These are phyloP conservation scores for Labeo calbasu DNA, from an alignment of 2,797 vertebrate species.

Conservation along the genomic window DNA sequence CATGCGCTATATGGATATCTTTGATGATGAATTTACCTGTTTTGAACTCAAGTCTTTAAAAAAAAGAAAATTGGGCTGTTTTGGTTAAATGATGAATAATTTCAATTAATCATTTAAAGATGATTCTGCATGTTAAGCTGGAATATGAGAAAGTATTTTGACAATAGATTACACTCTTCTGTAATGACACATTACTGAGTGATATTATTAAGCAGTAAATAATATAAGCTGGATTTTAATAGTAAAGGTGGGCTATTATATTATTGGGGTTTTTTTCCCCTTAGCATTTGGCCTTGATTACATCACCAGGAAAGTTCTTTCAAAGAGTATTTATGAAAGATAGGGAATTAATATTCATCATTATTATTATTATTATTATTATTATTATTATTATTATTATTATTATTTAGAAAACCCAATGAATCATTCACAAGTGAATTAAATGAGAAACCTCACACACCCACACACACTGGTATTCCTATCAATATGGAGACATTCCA, in stretches of 20 bases:
- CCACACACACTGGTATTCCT: too few species aligned
- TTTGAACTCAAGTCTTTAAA: not conserved
- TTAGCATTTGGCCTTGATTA: not conserved
- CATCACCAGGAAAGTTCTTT: not conserved
- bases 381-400: not conserved
- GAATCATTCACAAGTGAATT: not conserved
- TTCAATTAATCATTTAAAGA: not conserved
- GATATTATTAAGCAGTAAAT: not conserved
- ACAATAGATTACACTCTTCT: not conserved
- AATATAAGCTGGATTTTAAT: not conserved
- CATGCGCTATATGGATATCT: not conserved
- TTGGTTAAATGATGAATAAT: not conserved
- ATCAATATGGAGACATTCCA: too few species aligned
- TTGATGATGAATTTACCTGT: not conserved
- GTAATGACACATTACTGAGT: not conserved
- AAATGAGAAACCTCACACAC: not conserved
- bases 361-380: too few species aligned
- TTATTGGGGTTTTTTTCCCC: too few species aligned
- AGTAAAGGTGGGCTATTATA: too few species aligned
- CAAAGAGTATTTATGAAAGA: not conserved
- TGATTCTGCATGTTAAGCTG: not conserved
- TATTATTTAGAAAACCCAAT: not conserved
- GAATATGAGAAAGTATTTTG: not conserved
- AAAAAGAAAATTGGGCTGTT: not conserved
- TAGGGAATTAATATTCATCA: not conserved